Evolutionary conservation across 2,113 vertebrate genomes (phyloP), one percentile per base, ranked within the genome.

Genomic region (Lipophrys pholis): DNA sequence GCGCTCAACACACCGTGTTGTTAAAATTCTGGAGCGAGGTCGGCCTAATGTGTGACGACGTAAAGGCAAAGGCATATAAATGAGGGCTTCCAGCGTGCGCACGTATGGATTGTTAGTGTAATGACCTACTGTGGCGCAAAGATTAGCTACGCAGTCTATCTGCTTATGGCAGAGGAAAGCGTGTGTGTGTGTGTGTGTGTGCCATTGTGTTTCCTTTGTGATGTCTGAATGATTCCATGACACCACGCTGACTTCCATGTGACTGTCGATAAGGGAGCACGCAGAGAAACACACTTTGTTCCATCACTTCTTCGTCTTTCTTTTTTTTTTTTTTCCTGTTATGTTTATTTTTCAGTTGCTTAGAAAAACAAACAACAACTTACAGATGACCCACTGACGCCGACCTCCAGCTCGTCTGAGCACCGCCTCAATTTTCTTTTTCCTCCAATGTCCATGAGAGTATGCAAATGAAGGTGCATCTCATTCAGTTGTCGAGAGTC

Each of bases 311-410:
- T 30, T 30, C 21, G 21, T 30, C 21, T 30, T 63, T 77, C 49
- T 73, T 56, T 6, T 68, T 45, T 11, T 60, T 11, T 67, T 58
- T 67, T 58, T 67, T 55, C 77, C 55, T 56, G 82, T 89, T 85
- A 85, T n/a, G 79, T 94, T 94, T 93, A 93, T 92, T 91, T 91
- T 87, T 88, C 84, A 88, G 78, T 65, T 80, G 68, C 63, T 88
- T 81, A 84, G 72, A 88, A 86, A 89, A 86, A 87, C 78, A 75
- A 70, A 88, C 63, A 57, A 69, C 64, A 73, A 75, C 69, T 75
- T 74, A 74, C 70, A 52, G 75, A 83, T 78, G 82, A 88, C 70
- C 73, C 83, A 80, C 76, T 63, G 45, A 9, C 40, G 49, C 77
- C 66, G 77, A 81, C 61, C 56, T 82, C 83, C 69, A 78, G 77